A percentile compares a stretch with the other conserved stretches of the same genome.
Evolutionary conservation across 2,797 vertebrate genomes (phyloP).

Genomic region (Chrysocyon brachyurus): DNA sequence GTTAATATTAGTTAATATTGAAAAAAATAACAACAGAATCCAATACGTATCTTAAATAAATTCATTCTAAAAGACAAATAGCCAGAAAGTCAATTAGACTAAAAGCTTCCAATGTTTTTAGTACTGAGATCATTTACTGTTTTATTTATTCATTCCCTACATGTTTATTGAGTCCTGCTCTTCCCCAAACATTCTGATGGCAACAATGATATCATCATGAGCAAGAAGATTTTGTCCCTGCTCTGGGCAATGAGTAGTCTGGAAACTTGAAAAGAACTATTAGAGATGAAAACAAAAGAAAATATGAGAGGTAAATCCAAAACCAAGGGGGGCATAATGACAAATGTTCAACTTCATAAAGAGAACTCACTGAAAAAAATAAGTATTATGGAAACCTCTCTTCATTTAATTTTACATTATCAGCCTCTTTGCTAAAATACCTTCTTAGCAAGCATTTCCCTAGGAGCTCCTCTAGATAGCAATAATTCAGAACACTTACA

Average conservation of each 20-base stretch:
- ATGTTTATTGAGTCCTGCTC: background rate
- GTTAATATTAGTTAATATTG: background rate
- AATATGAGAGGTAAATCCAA: background rate
- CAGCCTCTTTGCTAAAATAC: background rate
- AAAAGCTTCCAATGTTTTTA: background rate
- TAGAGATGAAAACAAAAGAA: background rate
- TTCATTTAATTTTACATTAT: background rate
- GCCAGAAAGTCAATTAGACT: background rate
- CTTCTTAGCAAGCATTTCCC: background rate
- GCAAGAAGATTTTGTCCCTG: background rate
- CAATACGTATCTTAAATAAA: background rate
- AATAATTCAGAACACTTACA: background rate
- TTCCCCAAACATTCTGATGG: background rate
- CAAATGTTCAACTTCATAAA: background rate
- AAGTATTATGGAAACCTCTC: background rate
- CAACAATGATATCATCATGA: background rate
- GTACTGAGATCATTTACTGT: background rate
- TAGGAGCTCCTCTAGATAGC: background rate
- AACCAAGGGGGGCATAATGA: background rate
- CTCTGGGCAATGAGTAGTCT: background rate
- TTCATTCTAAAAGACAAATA: slow-evolving; percentile 25
- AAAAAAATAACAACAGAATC: background rate
- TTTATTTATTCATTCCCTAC: background rate
- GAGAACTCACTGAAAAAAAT: background rate
- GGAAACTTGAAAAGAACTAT: background rate